Conservation (phyloP, 2,113 vertebrate species). For the Macquaria ambigua region DNA sequence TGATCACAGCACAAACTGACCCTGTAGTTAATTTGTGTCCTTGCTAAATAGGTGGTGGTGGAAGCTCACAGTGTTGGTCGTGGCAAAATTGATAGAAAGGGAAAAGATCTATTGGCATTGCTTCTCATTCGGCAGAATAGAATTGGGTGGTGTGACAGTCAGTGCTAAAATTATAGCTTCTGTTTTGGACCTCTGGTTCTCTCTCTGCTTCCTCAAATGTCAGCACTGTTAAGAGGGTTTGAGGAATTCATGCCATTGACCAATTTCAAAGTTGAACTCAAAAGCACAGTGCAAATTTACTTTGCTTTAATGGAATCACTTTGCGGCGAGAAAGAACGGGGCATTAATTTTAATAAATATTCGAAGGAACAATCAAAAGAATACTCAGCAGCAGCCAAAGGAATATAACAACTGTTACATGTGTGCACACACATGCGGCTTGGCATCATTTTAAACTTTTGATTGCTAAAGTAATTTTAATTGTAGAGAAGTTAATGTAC, state of each 20-base stretch:
- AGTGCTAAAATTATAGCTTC: too few species aligned
- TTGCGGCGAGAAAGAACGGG: background rate
- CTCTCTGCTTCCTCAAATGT: background rate
- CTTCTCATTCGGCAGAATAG: background rate
- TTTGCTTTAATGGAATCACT: background rate
- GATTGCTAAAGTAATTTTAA: constrained; percentile 64
- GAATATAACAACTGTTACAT: constrained; percentile 19
- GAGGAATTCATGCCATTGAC: background rate
- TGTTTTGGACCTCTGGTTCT: background rate
- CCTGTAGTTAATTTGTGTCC: background rate
- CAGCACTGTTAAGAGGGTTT: background rate
- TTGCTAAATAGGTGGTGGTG: background rate
- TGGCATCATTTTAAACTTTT: constrained; percentile 49
- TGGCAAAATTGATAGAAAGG: background rate
- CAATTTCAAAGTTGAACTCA: background rate
- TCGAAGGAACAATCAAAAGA: constrained; percentile 17
- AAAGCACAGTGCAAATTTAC: background rate
- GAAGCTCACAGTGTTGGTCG: background rate
- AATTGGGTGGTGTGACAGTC: background rate
- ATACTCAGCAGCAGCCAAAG: constrained; percentile 16
- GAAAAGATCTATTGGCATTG: too few species aligned
- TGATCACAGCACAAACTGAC: too few species aligned
- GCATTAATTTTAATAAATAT: background rate
- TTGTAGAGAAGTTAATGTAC: constrained; percentile 56
- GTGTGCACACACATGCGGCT: constrained; percentile 5